Base-by-base conservation (phyloP, 30 jellyfish, hydroid and myxozoan species). In the Mastigias papua region DNA sequence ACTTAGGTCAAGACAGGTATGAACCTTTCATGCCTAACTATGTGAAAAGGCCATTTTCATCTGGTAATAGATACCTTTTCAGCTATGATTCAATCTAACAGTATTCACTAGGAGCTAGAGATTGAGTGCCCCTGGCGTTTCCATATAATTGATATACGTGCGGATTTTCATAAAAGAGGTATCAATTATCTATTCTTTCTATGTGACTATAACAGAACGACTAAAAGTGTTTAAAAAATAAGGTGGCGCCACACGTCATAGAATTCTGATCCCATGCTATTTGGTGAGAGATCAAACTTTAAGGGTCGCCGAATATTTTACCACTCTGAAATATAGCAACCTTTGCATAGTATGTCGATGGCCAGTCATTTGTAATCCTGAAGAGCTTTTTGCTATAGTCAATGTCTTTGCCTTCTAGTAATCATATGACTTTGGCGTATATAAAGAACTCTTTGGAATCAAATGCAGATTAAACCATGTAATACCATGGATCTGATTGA, bases 161-260 rank as follows among this genome's bases (percentile, higher is more conserved):
- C n/a, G n/a, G n/a, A n/a, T n/a, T n/a, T n/a, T n/a, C n/a, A n/a
- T n/a, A n/a, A n/a, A n/a, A n/a, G n/a, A n/a, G n/a, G n/a, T n/a
- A n/a, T n/a, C n/a, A n/a, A n/a, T n/a, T n/a, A n/a, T n/a, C n/a
- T n/a, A n/a, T n/a, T n/a, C n/a, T n/a, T n/a, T n/a, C n/a, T n/a
- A n/a, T n/a, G n/a, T n/a, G n/a, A n/a, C n/a, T n/a, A n/a, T n/a
- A 42, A 42, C 54, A 42, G 54, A 42, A 42, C 54, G 54, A 42
- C 54, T 42, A 15, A 42, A 42, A 42, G 54, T 42, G 13, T 15
- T 54, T 19, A 54, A 21, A 54, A 54, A 46, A 58, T 11, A 58
- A n/a, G 70, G 21, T 58, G 74, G 74, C 74, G 74, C 74, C 74
- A 63, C 21, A 63, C 37, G 42, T 37, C 20, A 27, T 25, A 13